These are phyloP conservation scores for Tyto alba DNA, from an alignment of 2,113 vertebrate species.

Conservation along the genomic window DNA sequence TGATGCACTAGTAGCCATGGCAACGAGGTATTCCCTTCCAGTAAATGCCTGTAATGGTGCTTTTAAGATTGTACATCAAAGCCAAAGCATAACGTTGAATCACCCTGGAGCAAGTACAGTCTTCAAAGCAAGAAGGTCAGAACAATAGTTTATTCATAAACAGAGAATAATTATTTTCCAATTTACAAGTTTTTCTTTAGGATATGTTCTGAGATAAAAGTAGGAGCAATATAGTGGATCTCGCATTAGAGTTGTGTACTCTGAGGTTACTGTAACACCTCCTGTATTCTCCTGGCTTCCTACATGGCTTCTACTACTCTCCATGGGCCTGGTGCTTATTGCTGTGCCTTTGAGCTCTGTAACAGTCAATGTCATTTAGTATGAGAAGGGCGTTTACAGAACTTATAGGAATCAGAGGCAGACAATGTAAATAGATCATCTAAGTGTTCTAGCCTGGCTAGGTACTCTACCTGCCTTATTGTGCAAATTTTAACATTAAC, in stretches of 20 bases:
- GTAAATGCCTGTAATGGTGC: slow-evolving; percentile 18
- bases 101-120: slow-evolving; percentile 32
- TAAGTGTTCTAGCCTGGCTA: not conserved
- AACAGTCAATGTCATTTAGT: not conserved
- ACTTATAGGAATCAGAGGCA: fast-evolving
- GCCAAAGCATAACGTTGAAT: slow-evolving; percentile 4
- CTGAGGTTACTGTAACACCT: not conserved
- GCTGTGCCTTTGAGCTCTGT: not conserved
- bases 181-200: not conserved
- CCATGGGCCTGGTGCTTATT: not conserved
- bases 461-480: not conserved
- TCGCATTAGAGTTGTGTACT: not conserved
- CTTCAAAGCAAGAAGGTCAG: slow-evolving; percentile 45
- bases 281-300: not conserved
- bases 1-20: slow-evolving; percentile 23
- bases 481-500: not conserved
- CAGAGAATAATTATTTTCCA: not conserved
- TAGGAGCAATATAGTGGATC: not conserved
- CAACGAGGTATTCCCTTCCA: slow-evolving; percentile 46
- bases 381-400: not conserved
- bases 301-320: not conserved
- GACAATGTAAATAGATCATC: not conserved
- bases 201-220: not conserved
- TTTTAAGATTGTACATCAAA: slow-evolving; percentile 58
- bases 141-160: slow-evolving; percentile 41